Percentiles rank a stretch among this genome's conserved stretches.
These are phyloP conservation scores for Paedocypris sp. DNA, from an alignment of 2,113 vertebrate species.

Conservation along the genomic window DNA sequence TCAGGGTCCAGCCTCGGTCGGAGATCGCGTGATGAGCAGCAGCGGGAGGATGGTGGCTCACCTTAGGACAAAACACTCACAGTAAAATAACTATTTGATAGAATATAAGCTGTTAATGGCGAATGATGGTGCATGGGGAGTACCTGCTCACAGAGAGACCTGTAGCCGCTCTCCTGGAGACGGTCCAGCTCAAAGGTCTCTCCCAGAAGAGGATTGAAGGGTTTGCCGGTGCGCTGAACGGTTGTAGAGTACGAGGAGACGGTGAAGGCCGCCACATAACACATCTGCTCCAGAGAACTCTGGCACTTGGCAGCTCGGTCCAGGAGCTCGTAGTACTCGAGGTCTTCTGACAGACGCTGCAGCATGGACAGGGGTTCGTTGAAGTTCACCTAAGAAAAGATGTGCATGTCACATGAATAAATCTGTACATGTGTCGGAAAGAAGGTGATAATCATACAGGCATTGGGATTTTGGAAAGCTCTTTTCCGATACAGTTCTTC, in stretches of 20 bases:
- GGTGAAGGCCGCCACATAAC: conserved; percentile 89
- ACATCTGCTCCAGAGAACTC: conserved; percentile 85
- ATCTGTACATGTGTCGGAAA: neutral
- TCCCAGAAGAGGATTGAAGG: conserved; percentile 92
- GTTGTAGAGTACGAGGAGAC: conserved; percentile 95
- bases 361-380: conserved; percentile 95
- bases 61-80: conserved; percentile 58
- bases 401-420: neutral
- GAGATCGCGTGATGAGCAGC: conserved; percentile 86
- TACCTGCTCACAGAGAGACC: conserved; percentile 92
- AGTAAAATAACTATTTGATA: no score
- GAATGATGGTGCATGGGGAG: rapidly evolving
- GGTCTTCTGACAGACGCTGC: conserved; percentile 86
- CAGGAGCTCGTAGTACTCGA: conserved; percentile 88
- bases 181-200: conserved; percentile 93
- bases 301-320: conserved; percentile 78
- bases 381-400: conserved; percentile 77
- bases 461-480: conserved; percentile 93
- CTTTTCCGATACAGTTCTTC: conserved; percentile 95
- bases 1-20: conserved; percentile 82
- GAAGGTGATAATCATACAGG: conserved; percentile 59
- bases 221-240: conserved; percentile 88
- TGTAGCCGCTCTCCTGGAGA: conserved; percentile 75
- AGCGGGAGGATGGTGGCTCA: conserved; percentile 90
- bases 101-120: no score